A percentile compares a stretch with the other conserved stretches of the same genome.
Evolutionary conservation across 2,888 invertebrate genomes (phyloP).

Genomic region (Serrognathus titanus): DNA sequence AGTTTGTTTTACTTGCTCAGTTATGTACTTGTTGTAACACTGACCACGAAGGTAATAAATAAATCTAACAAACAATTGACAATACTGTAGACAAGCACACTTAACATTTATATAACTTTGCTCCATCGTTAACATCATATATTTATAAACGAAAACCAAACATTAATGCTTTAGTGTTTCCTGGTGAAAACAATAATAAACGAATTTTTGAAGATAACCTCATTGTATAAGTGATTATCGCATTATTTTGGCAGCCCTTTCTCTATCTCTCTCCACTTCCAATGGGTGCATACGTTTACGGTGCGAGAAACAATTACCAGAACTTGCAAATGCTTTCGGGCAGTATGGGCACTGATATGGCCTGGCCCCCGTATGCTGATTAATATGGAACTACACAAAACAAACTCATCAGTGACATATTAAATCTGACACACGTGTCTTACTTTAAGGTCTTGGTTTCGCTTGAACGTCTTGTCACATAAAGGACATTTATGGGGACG

Average conservation of each 20-base stretch:
- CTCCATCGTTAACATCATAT: too few relatives aligned
- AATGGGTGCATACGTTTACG: constrained; percentile 68
- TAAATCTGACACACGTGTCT: neutral
- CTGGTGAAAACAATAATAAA: neutral
- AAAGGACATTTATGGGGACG: constrained; percentile 66
- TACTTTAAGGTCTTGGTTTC: constrained; percentile 71
- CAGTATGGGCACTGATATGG: constrained; percentile 73
- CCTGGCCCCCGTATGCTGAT: constrained; percentile 70
- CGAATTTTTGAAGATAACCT: neutral
- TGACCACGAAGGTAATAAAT: too few relatives aligned
- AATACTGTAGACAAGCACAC: too few relatives aligned
- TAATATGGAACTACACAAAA: constrained; percentile 63
- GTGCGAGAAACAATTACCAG: constrained; percentile 72
- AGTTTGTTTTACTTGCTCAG: too few relatives aligned
- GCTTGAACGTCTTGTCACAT: constrained; percentile 69
- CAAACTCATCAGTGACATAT: neutral
- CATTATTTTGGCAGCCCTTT: constrained; percentile 55
- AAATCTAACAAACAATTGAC: too few relatives aligned
- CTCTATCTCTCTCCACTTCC: constrained; percentile 56
- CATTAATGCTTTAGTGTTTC: too few relatives aligned
- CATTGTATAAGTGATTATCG: constrained; percentile 42
- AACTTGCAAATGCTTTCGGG: constrained; percentile 68
- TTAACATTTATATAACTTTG: too few relatives aligned
- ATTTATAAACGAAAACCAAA: too few relatives aligned
- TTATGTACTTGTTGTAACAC: too few relatives aligned